These are phyloP conservation scores for Labeo calbasu DNA, from an alignment of 2,797 vertebrate genomes.

Conservation along the genomic window DNA sequence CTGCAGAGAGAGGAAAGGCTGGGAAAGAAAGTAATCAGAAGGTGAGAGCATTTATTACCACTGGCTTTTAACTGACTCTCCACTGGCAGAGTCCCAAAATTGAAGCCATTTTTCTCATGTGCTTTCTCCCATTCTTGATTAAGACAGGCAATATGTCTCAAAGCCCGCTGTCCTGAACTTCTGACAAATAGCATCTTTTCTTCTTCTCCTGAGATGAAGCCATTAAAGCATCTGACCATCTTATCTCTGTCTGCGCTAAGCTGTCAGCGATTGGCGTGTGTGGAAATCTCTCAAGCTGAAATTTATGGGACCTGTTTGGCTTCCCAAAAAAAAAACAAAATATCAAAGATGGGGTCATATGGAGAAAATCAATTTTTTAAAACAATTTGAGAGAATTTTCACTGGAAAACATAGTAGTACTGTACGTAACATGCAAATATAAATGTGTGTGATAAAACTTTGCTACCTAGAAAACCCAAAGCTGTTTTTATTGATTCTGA, in stretches of 20 bases:
- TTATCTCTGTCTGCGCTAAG: constrained; percentile 29
- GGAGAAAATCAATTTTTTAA: background rate
- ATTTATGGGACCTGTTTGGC: constrained; percentile 43
- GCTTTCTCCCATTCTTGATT: constrained; percentile 67
- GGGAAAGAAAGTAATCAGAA: constrained; percentile 63
- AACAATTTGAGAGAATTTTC: background rate
- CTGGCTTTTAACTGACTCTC: constrained; percentile 73
- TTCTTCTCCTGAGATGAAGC: constrained; percentile 50
- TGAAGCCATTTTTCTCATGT: constrained; percentile 61
- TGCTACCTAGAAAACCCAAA: background rate
- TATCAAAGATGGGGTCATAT: constrained; percentile 10
- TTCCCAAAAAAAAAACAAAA: background rate
- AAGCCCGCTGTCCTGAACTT: constrained; percentile 55
- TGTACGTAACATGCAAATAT: background rate
- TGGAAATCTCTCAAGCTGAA: constrained; percentile 24
- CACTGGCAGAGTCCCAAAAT: constrained; percentile 66
- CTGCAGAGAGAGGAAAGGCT: constrained; percentile 41
- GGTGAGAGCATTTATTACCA: constrained; percentile 74
- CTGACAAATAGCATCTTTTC: constrained; percentile 60
- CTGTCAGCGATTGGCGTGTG: constrained; percentile 9
- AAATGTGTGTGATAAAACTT: background rate
- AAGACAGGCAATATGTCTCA: constrained; percentile 49
- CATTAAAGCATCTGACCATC: constrained; percentile 59
- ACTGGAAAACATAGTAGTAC: background rate
- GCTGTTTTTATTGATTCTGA: constrained; percentile 8